Evolutionary conservation across 2,888 invertebrate species (phyloP), one percentile per base, ranked within the genome.

Genomic region (Encarsia formosa): DNA sequence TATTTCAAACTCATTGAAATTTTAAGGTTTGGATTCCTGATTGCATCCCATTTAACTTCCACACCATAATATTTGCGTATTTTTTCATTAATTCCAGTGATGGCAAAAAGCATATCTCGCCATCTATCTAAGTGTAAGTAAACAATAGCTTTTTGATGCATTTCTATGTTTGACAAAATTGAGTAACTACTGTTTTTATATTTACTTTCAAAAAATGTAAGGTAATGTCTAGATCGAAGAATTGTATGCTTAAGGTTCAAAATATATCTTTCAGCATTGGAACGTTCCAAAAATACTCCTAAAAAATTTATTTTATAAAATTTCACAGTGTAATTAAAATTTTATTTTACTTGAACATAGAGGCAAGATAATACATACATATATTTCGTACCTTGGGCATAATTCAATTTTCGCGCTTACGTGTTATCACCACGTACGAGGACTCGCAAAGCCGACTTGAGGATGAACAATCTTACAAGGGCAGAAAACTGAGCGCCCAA

Each of bases 31-130:
- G 90, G 90, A 75, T 91, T 88, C 6, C 91, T 78, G 71, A 90
- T 91, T 1, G 88, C 89, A 66, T 91, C 90, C 91, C 91, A 91
- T 70, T 88, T 88, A 16, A 91, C 69, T 49, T 88, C 86, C 2
- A 87, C 75, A 4, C 84, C 84, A 0, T 86, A 75, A 22, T 85
- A 83, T 66, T 87, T 87, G 45, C 81, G 80, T 11, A 75, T 72
- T 0, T 78, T 75, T 6, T 81, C 78, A 34, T 82, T 78, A 57
- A 83, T 78, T 2, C 83, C 80, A 54, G 82, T 83, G 56, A 84
- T 76, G 0, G 81, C 80, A 3, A 91, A 69, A 66, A 87, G 85
- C 26, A 91, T 79, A 70, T 91, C 90, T 26, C 90, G 81, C 57
- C 86, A 75, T 65, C 87, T 87, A 67, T 91, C 90, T 58, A 91